Conservation (phyloP, 2,888 invertebrate species). For the Rotaria sp. region DNA sequence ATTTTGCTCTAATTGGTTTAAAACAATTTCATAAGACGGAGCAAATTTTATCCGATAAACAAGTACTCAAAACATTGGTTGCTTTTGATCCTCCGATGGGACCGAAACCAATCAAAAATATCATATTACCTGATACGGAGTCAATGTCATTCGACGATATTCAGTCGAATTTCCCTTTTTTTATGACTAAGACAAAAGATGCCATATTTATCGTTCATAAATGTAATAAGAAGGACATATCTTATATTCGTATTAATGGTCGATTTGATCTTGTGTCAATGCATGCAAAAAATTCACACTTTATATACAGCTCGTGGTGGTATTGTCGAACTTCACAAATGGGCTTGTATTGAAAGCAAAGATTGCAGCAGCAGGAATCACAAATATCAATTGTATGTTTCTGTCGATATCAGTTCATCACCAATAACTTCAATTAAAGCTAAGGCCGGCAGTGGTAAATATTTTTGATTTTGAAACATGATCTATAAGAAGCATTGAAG, state of each 20-base stretch:
- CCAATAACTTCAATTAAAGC: background rate
- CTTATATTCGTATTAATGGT: background rate
- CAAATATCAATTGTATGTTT: background rate
- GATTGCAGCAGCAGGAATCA: background rate
- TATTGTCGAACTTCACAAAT: background rate
- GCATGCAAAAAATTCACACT: background rate
- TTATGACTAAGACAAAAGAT: background rate
- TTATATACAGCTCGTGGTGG: background rate
- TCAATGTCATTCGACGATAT: background rate
- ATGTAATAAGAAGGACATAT: background rate
- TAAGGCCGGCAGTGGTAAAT: background rate
- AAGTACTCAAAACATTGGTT: background rate
- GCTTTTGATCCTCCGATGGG: background rate
- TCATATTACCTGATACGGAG: background rate
- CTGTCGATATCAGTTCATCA: background rate
- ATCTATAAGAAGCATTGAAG: too few relatives aligned
- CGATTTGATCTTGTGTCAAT: background rate
- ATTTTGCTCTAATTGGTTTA: background rate
- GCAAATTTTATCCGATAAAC: background rate
- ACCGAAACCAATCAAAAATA: background rate
- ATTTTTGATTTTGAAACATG: too few relatives aligned
- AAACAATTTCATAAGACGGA: background rate
- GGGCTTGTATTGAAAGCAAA: background rate
- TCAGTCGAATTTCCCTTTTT: background rate
- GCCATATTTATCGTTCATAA: background rate